Percentiles rank a stretch among this genome's conserved stretches.
Conservation (phyloP, 2,113 vertebrate species). For the Chelonoidis abingdonii region DNA sequence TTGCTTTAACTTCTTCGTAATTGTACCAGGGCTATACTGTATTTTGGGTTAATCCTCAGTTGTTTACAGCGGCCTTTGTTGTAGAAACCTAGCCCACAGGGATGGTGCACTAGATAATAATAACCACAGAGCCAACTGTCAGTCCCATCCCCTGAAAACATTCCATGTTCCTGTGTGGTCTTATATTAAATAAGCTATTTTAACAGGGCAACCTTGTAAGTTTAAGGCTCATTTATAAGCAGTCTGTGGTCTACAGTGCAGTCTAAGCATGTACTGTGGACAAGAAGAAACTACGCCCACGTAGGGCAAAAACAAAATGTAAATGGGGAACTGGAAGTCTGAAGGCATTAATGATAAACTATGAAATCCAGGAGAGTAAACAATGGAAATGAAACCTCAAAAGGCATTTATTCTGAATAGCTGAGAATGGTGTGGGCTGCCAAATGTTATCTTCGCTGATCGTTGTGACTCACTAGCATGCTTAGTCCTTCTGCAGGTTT, state of each 20-base stretch:
- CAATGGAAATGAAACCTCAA: conserved; percentile 26
- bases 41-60: neutral
- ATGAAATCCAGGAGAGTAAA: conserved; percentile 2
- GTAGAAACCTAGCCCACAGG: neutral
- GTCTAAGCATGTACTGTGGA: neutral
- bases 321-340: neutral
- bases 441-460: conserved; percentile 32
- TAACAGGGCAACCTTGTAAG: neutral
- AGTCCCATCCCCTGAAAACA: neutral
- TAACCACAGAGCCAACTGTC: neutral
- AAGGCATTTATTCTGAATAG: conserved; percentile 29
- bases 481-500: conserved; percentile 8
- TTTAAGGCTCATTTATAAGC: neutral
- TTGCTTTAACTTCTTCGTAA: neutral
- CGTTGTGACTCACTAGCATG: conserved; percentile 18
- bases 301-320: neutral
- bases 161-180: fast-evolving
- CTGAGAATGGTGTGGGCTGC: neutral
- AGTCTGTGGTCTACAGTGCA: neutral
- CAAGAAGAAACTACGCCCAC: conserved; percentile 5
- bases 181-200: neutral
- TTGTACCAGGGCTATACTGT: neutral
- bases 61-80: fast-evolving
- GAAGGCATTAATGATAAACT: neutral
- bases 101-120: neutral